A percentile compares a stretch with the other conserved stretches of the same genome.
These are phyloP conservation scores for Cheirogaleus major DNA, from an alignment of 2,797 vertebrate genomes.

Conservation along the genomic window DNA sequence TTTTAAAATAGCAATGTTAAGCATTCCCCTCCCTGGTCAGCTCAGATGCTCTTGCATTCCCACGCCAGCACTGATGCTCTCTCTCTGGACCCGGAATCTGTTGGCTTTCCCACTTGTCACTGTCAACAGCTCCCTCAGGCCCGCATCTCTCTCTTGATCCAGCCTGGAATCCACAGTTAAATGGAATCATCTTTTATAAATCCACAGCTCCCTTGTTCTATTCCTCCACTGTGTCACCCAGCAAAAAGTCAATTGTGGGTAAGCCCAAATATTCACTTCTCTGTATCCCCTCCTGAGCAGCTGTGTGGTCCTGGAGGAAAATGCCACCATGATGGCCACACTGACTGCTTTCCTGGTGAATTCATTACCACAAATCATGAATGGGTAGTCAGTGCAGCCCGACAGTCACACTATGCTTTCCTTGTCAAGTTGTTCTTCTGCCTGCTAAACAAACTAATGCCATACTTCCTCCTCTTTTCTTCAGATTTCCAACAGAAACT, in stretches of 20 bases:
- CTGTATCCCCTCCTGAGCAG: background rate
- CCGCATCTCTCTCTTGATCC: background rate
- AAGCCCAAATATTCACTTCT: background rate
- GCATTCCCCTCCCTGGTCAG: background rate
- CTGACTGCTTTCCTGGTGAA: background rate
- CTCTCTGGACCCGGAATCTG: background rate
- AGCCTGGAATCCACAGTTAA: background rate
- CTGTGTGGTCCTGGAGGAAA: background rate
- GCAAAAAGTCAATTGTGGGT: background rate
- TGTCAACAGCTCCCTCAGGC: background rate
- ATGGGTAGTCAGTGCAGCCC: background rate
- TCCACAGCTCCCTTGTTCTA: background rate
- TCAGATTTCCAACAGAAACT: background rate
- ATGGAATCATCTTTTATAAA: background rate
- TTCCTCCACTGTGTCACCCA: background rate
- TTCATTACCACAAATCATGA: background rate
- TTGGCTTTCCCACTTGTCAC: background rate
- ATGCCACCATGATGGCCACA: accelerated
- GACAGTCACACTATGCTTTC: background rate
- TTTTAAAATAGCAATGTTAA: background rate
- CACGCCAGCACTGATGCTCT: background rate
- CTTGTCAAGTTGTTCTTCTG: background rate
- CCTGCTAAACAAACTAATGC: background rate
- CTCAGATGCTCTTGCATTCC: background rate
- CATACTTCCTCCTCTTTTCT: background rate